Base-by-base conservation (phyloP, 2,888 invertebrate genomes). In the Folsomia candida region DNA sequence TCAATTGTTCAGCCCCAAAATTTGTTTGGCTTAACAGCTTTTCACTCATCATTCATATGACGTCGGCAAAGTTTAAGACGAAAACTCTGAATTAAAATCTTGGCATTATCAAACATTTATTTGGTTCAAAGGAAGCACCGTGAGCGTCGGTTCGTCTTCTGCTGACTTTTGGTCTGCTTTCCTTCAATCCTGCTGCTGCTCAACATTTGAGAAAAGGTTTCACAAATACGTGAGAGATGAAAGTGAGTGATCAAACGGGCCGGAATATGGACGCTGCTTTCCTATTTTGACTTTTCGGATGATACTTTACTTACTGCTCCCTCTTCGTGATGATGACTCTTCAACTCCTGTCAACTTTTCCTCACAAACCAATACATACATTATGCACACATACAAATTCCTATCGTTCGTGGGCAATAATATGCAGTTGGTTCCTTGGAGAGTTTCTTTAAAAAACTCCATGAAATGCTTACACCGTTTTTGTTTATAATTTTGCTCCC, bases 231-330 rank as follows among this genome's bases (percentile, higher is more conserved):
- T n/a, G n/a, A n/a, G n/a, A 37, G 37, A 4, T 72, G 69, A 71
- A 63, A 68, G 65, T 62, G 67, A 63, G 37, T 57, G 54, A 63
- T 67, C 74, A 71, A 74, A 74, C 59, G 51, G 47, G 57, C 61
- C 63, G 71, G 69, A 74, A 74, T n/a, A n/a, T n/a, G 67, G 57
- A 69, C 68, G 75, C 76, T 76, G 76, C 75, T 67, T 62, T 76
- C 70, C 67, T 79, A 76, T 77, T 79, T 79, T 79, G 77, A 77
- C 77, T 76, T 75, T 70, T 72, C 70, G 64, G 73, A 74, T 77
- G 75, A 77, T 77, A 77, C 75, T 78, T 76, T 71, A n/a, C n/a
- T n/a, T n/a, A 58, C 70, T 73, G 68, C 69, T 71, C n/a, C n/a
- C n/a, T 60, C 72, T 72, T 68, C 68, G 68, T 77, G 76, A n/a